Conservation (phyloP, 2,113 vertebrate genomes). For the Myanophis thanlyinensis region DNA sequence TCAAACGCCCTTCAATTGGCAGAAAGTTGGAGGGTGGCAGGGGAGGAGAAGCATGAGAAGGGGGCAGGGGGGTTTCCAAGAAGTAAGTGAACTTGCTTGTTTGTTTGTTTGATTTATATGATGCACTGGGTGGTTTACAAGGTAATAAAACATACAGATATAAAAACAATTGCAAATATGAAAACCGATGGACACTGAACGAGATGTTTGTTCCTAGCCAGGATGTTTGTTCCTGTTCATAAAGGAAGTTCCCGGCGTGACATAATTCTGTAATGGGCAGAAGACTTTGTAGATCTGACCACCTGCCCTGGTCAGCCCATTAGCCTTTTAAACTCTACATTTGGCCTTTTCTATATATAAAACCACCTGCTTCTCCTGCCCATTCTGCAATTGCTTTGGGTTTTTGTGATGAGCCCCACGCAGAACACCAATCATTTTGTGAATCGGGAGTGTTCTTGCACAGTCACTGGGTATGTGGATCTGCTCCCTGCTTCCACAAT, state of each 20-base stretch:
- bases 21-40: neutral
- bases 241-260: neutral
- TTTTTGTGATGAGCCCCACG: too few relatives aligned
- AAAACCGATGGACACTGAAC: neutral
- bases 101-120: neutral
- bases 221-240: neutral
- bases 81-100: neutral
- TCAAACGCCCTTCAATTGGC: neutral
- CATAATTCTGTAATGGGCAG: neutral
- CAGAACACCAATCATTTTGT: too few relatives aligned
- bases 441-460: neutral
- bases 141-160: neutral
- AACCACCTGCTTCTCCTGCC: neutral
- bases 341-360: neutral
- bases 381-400: neutral
- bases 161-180: neutral
- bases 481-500: neutral
- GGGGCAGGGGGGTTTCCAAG: neutral
- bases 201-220: neutral
- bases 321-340: neutral
- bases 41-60: rapidly evolving
- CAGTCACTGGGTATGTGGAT: neutral
- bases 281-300: neutral
- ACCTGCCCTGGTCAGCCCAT: neutral
- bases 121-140: neutral